Conservation (phyloP, 2,888 invertebrate species). For the Ellobium chinense region DNA sequence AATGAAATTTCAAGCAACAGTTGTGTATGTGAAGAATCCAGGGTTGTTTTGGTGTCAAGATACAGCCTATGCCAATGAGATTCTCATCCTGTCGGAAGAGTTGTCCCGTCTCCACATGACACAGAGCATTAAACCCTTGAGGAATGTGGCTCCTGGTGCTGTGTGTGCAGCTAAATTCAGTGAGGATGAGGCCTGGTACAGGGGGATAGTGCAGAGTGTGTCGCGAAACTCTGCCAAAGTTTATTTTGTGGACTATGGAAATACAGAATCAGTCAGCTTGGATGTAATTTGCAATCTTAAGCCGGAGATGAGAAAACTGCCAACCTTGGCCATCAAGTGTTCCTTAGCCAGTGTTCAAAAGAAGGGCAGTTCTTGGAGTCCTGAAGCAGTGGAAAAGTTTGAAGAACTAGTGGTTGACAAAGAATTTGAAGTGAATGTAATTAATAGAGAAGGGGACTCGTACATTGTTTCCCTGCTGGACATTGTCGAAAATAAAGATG, state of each 20-base stretch:
- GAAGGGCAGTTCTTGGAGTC: conserved; percentile 50
- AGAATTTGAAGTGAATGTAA: conserved; percentile 59
- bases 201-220: conserved; percentile 59
- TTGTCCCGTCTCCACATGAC: conserved; percentile 39
- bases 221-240: conserved; percentile 55
- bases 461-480: conserved; percentile 52
- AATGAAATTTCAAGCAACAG: conserved; percentile 36
- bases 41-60: conserved; percentile 49
- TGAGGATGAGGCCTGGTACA: conserved; percentile 69
- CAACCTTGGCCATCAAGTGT: conserved; percentile 69
- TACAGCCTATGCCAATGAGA: conserved; percentile 11
- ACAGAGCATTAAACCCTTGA: conserved; percentile 23
- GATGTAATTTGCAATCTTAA: conserved; percentile 60
- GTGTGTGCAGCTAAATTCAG: conserved; percentile 69
- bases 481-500: conserved; percentile 40
- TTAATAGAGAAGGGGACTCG: conserved; percentile 48
- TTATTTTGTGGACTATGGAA: conserved; percentile 76
- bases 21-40: conserved; percentile 45
- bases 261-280: conserved; percentile 62
- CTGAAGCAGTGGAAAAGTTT: conserved; percentile 60
- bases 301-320: conserved; percentile 57
- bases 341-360: conserved; percentile 53
- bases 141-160: conserved; percentile 53
- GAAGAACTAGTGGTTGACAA: conserved; percentile 64
- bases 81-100: conserved; percentile 32